phyloP scores from a whole-genome alignment of 2,113 vertebrate species.

The Clarias magur region DNA sequence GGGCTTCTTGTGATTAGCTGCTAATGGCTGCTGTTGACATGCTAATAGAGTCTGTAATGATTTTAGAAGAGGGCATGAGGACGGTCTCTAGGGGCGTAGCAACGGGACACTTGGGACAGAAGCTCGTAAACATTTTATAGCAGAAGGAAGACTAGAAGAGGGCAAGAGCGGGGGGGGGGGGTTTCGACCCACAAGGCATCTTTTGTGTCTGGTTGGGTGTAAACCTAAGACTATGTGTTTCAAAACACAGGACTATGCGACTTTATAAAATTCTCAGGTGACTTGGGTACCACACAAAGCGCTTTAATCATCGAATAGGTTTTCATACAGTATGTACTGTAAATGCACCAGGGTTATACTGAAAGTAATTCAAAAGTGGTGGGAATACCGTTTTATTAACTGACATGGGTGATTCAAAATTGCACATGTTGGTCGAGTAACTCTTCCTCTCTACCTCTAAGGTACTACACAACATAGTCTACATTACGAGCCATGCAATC shows the following conservation, averaged over 20 bases:
- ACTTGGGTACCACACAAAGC: not conserved
- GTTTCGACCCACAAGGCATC: not conserved
- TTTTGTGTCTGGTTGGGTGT: not conserved
- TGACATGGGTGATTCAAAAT: no score
- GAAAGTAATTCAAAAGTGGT: no score
- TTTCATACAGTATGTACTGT: not conserved
- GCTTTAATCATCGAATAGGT: not conserved
- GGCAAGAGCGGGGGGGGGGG: not conserved
- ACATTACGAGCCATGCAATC: no score
- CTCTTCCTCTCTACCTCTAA: no score
- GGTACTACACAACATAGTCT: no score
- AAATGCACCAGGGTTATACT: no score
- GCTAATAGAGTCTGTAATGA: slow-evolving; percentile 44
- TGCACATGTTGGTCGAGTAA: no score
- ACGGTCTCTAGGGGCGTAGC: slow-evolving; percentile 15
- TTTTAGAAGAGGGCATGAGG: slow-evolving; percentile 27
- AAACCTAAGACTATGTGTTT: not conserved
- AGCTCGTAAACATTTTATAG: slow-evolving; percentile 3
- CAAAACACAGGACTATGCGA: no score
- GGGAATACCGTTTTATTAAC: no score
- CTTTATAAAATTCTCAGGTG: not conserved
- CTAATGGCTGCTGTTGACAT: slow-evolving; percentile 40
- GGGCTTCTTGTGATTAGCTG: slow-evolving; percentile 28
- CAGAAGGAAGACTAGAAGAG: not conserved
- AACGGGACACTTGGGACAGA: not conserved